These are phyloP conservation scores for Champsocephalus esox DNA, from an alignment of 2,797 vertebrate genomes.

Conservation along the genomic window DNA sequence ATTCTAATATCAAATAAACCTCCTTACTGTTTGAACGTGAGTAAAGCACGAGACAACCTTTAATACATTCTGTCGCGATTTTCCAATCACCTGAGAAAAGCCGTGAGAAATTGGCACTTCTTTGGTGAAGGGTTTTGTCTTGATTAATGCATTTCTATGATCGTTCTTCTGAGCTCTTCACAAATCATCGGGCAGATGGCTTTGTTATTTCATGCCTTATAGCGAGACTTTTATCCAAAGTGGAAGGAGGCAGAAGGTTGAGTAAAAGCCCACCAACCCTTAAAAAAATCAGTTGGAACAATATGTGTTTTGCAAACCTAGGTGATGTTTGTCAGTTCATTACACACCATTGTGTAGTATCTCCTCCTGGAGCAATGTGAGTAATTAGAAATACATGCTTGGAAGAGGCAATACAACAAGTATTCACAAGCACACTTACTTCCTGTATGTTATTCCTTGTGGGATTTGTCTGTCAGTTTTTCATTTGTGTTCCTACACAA, in stretches of 20 bases:
- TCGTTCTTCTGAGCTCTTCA: not conserved
- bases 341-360: not conserved
- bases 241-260: conserved; percentile 7
- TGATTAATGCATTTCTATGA: not conserved
- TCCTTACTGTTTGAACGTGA: not conserved
- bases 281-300: conserved; percentile 23
- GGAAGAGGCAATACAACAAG: conserved; percentile 13
- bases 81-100: conserved; percentile 1
- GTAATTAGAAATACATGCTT: conserved; percentile 24
- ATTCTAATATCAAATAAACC: not conserved
- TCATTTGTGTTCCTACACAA: conserved; percentile 40
- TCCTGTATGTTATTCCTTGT: conserved; percentile 17
- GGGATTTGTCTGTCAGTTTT: conserved; percentile 34
- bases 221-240: conserved; percentile 24
- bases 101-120: not conserved
- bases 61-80: not conserved
- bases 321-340: conserved; percentile 19
- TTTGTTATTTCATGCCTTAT: conserved; percentile 9
- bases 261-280: conserved; percentile 1
- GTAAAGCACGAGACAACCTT: not conserved
- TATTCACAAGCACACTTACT: conserved; percentile 7
- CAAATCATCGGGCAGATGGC: conserved; percentile 6
- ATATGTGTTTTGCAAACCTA: conserved; percentile 7
- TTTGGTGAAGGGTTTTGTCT: not conserved
- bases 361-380: conserved; percentile 14